A percentile compares a stretch with the other conserved stretches of the same genome.
Conservation (phyloP, 2,888 invertebrate species). For the Hyposoter didymator region DNA sequence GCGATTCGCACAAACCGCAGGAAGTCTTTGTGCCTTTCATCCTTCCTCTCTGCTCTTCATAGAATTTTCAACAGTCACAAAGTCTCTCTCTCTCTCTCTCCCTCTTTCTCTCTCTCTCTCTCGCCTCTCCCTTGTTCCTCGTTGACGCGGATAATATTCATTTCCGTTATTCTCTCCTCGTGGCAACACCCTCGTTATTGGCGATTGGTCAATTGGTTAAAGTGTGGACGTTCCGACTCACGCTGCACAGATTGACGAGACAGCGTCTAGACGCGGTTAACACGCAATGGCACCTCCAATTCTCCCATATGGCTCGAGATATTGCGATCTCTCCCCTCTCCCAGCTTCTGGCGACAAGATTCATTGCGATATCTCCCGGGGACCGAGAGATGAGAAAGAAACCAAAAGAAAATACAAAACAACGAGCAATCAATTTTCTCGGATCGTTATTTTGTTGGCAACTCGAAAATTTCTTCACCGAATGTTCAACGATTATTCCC, state of each 20-base stretch:
- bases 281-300: slow-evolving; percentile 69
- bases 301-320: slow-evolving; percentile 39
- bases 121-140: slow-evolving; percentile 56
- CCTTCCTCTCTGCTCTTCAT: slow-evolving; percentile 22
- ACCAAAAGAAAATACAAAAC: not conserved
- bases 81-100: slow-evolving; percentile 3
- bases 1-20: slow-evolving; percentile 40
- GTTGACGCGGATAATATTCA: slow-evolving; percentile 77
- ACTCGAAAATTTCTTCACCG: not conserved
- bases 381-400: slow-evolving; percentile 20
- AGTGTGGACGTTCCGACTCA: slow-evolving; percentile 68
- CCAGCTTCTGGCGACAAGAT: slow-evolving; percentile 6
- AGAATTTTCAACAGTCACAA: slow-evolving; percentile 48
- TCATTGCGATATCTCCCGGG: slow-evolving; percentile 31
- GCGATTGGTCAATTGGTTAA: slow-evolving; percentile 81
- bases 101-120: not conserved
- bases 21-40: slow-evolving; percentile 61
- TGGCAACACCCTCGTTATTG: slow-evolving; percentile 76
- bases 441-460: not conserved
- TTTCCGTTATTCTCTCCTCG: slow-evolving; percentile 76
- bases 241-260: slow-evolving; percentile 78
- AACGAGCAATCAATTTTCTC: not conserved
- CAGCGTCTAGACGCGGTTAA: slow-evolving; percentile 81
- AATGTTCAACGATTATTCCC: not conserved
- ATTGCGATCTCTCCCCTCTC: not conserved